Evolutionary conservation across 2,888 invertebrate genomes (phyloP), one percentile per base, ranked within the genome.

Genomic region (Coenonympha arcania): DNA sequence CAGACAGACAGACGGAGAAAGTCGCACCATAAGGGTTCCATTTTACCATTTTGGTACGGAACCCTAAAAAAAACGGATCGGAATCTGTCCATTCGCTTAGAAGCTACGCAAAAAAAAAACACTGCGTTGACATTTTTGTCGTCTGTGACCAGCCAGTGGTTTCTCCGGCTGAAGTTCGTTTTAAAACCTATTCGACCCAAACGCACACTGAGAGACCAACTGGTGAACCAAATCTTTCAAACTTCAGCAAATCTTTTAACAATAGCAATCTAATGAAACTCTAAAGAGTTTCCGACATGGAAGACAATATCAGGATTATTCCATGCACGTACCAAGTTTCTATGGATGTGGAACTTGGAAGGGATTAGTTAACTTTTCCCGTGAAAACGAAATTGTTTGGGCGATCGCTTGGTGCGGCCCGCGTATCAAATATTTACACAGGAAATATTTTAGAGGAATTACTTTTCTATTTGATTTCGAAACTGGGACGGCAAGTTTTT

Each of bases 341-440:
- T 11, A 22, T 41, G 46, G 36, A 48, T 33, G 49, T 45, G 48
- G 48, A 54, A 54, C 48, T 48, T 51, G 15, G 13, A 4, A 19
- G 15, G 28, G 48, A 48, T 42, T 42, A 48, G 48, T 41, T 34
- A 34, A 34, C 34, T 24, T 20, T 41, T 39, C 19, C 31, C 44
- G 36, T 24, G 11, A 50, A 50, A 48, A 44, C 40, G 45, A 45
- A 42, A 40, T 45, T 54, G 48, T 45, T 50, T 41, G 41, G 44
- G 28, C 26, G 44, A 48, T 48, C 40, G 41, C 41, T 45, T 48
- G 41, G 19, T 45, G 22, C 26, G 18, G 1, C 24, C 52, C 40
- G 34, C 41, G 30, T 48, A 36, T 42, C 41, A 40, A 45, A 51
- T 51, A 51, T 51, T 46, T 47, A 46, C 28, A 24, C 16, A 31